phyloP scores from a whole-genome alignment of 2,797 vertebrate genomes.

The Dermochelys coriacea region DNA sequence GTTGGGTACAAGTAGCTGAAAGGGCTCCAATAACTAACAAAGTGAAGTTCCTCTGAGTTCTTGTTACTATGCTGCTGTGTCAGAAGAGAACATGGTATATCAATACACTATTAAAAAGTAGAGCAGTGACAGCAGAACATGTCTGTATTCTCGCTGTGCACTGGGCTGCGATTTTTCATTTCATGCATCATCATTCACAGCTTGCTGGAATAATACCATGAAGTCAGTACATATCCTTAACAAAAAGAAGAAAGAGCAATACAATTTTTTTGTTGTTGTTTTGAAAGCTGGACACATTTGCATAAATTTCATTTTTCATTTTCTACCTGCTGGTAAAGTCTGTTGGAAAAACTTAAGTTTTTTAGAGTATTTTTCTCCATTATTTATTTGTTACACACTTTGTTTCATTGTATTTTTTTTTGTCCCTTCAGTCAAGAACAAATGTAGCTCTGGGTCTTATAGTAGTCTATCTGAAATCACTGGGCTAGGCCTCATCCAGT shows the following conservation, averaged over 20 bases:
- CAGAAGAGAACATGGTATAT: neutral
- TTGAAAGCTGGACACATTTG: conserved; percentile 22
- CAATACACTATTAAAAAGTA: neutral
- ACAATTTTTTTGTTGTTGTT: neutral
- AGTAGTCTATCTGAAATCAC: neutral
- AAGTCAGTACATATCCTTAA: conserved; percentile 58
- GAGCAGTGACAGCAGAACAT: conserved; percentile 22
- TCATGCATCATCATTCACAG: conserved; percentile 69
- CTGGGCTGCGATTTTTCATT: conserved; percentile 65
- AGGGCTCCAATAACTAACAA: neutral
- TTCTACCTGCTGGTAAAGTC: neutral
- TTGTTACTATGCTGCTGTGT: neutral
- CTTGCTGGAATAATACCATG: conserved; percentile 62
- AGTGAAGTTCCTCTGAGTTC: neutral
- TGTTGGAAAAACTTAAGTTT: neutral
- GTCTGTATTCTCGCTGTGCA: conserved; percentile 54
- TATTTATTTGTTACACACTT: neutral
- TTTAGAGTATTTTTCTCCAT: neutral
- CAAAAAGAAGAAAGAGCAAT: conserved; percentile 31
- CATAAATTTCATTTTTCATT: conserved; percentile 21
- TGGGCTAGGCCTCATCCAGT: neutral
- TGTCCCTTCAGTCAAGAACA: neutral
- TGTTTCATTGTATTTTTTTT: neutral
- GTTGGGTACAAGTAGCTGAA: neutral
- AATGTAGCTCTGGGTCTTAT: neutral